Percentiles rank a stretch among this genome's conserved stretches.
These are phyloP conservation scores for Acronicta alni DNA, from an alignment of 2,888 invertebrate genomes.

Conservation along the genomic window DNA sequence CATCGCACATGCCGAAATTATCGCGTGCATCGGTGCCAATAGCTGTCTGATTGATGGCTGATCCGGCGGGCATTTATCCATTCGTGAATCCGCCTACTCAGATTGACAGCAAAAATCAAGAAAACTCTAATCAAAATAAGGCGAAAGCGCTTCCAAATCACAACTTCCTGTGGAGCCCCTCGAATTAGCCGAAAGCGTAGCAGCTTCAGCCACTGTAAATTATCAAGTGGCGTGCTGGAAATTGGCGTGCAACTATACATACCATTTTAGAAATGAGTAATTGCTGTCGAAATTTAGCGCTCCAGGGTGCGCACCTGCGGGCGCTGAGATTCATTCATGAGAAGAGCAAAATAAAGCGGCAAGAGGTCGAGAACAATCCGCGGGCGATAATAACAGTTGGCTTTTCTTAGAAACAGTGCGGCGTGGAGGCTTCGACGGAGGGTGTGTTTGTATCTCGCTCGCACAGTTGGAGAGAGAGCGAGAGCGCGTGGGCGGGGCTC, in stretches of 20 bases:
- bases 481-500: slow-evolving; percentile 85
- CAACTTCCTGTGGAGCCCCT: slow-evolving; percentile 80
- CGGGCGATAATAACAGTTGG: slow-evolving; percentile 86
- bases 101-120: slow-evolving; percentile 68
- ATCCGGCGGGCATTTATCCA: slow-evolving; percentile 69
- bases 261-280: slow-evolving; percentile 78
- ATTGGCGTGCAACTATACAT: slow-evolving; percentile 77
- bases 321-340: slow-evolving; percentile 85
- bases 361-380: slow-evolving; percentile 84
- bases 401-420: slow-evolving; percentile 85
- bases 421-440: slow-evolving; percentile 84
- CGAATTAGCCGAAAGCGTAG: slow-evolving; percentile 75
- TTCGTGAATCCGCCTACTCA: slow-evolving; percentile 63
- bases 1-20: slow-evolving; percentile 80
- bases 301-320: slow-evolving; percentile 84
- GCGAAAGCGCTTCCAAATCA: slow-evolving; percentile 74
- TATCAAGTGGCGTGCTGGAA: slow-evolving; percentile 83
- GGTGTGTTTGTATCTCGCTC: slow-evolving; percentile 75
- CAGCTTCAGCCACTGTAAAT: slow-evolving; percentile 81
- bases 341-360: slow-evolving; percentile 75
- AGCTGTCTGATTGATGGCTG: slow-evolving; percentile 76
- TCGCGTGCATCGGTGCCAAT: slow-evolving; percentile 83
- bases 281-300: slow-evolving; percentile 79
- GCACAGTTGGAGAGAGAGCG: slow-evolving; percentile 72
- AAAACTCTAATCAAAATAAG: slow-evolving; percentile 70